Evolutionary conservation across 2,113 vertebrate species (phyloP).

Genomic region (Actenoides lindsayi): DNA sequence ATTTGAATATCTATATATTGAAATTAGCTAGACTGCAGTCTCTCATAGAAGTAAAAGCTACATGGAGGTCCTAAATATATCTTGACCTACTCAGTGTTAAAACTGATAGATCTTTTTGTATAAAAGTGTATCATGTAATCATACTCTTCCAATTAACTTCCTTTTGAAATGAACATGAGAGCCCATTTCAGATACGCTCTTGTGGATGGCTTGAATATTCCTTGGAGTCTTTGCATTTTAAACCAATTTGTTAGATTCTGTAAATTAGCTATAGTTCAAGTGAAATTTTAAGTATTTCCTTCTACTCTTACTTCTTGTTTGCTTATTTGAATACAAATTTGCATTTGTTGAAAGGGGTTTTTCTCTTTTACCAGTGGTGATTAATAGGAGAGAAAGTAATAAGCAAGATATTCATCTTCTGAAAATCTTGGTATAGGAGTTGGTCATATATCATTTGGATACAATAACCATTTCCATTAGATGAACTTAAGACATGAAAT

Average conservation of each 20-base stretch:
- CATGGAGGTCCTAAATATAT: background rate
- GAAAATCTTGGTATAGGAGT: background rate
- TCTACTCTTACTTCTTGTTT: background rate
- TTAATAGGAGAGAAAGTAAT: background rate
- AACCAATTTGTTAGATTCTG: background rate
- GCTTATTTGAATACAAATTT: background rate
- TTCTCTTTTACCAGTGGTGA: background rate
- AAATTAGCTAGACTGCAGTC: background rate
- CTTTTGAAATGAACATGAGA: background rate
- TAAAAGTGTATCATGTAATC: background rate
- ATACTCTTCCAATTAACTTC: background rate
- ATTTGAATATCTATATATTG: background rate
- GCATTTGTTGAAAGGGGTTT: background rate
- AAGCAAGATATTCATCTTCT: background rate
- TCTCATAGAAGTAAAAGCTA: background rate
- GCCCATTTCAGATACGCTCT: background rate
- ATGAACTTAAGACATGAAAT: background rate
- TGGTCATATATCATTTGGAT: background rate
- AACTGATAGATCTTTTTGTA: background rate
- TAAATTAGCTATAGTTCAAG: background rate
- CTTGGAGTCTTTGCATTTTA: background rate
- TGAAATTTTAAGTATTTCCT: background rate
- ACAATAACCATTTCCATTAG: background rate
- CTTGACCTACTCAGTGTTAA: background rate
- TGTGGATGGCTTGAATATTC: background rate